Evolutionary conservation across 1,140 invertebrate species (phyloP).

Genomic region (Caenorhabditis remanei): DNA sequence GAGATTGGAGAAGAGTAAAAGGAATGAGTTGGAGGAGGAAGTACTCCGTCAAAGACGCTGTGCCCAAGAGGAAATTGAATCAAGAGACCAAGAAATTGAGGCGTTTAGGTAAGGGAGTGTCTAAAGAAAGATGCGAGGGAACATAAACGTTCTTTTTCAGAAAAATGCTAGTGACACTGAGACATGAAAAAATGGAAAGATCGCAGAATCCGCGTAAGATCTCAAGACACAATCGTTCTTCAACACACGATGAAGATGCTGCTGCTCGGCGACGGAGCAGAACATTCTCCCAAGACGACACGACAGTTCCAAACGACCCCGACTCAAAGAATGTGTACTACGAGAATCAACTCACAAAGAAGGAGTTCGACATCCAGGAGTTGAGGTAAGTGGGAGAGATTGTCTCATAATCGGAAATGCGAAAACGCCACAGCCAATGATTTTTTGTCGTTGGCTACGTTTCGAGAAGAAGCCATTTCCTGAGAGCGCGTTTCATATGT

Average conservation of each 20-base stretch:
- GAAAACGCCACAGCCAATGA: too few relatives aligned
- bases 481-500: too few relatives aligned
- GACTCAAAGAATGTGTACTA: constrained; percentile 47
- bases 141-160: not conserved
- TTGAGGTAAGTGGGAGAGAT: not conserved
- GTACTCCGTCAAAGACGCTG: constrained; percentile 8
- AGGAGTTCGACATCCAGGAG: constrained; percentile 32
- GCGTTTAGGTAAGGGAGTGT: constrained; percentile 3
- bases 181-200: constrained; percentile 34
- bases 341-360: constrained; percentile 41
- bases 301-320: constrained; percentile 14
- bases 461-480: too few relatives aligned
- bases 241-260: constrained; percentile 12
- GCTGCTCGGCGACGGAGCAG: constrained; percentile 7
- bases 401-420: not conserved
- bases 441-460: too few relatives aligned
- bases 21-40: constrained; percentile 40
- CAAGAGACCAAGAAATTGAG: constrained; percentile 41
- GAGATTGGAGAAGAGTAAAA: not conserved
- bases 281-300: constrained; percentile 40
- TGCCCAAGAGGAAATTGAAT: constrained; percentile 36
- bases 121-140: not conserved
- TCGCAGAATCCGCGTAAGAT: constrained; percentile 13
- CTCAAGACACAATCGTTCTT: constrained; percentile 23
- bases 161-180: constrained; percentile 28